Evolutionary conservation across 1,140 invertebrate genomes (phyloP), one percentile per base, ranked within the genome.

Genomic region (Tetragonula clypearis): DNA sequence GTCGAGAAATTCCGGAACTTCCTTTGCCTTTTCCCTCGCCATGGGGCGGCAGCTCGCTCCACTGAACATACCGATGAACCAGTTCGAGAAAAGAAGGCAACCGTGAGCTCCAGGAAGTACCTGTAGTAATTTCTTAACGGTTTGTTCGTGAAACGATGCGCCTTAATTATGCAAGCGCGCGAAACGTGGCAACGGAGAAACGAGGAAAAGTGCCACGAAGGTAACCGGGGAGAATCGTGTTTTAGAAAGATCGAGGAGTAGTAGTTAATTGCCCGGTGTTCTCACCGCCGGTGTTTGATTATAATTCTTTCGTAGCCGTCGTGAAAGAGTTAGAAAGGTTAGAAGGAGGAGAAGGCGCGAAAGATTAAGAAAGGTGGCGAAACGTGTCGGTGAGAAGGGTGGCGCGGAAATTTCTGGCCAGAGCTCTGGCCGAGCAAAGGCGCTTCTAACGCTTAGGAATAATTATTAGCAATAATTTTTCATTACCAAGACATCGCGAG

Each of bases 381-480:
- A 30, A 56, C 17, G 53, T 17, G 62, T 15, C 19, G n/a, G 21
- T n/a, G 56, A 35, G 49, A 23, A 41, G 56, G 8, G 26, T 15
- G 26, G 26, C n/a, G 75, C 9, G 35, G 41, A 60, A 71, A 62
- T 11, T 73, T 49, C 56, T 75, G 26, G 53, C 60, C 30, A 11
- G 1, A 35, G 14, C 26, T 0, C 12, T 6, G 15, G 4, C 35
- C 60, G 60, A n/a, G 35, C 65, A 55, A 82, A 60, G 41, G 21
- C 53, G 76, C 53, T 49, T 82, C 74, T 71, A 71, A 41, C 77
- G 88, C 65, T 86, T 73, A 74, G 62, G 85, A 81, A 83, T 87
- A 90, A 90, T 90, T 86, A 79, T 87, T 79, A 83, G 68, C 78
- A 81, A 89, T 90, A 89, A 90, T 90, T 90, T 90, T 84, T 90